phyloP scores from a whole-genome alignment of 2,888 invertebrate genomes.

The Cephus spinipes region DNA sequence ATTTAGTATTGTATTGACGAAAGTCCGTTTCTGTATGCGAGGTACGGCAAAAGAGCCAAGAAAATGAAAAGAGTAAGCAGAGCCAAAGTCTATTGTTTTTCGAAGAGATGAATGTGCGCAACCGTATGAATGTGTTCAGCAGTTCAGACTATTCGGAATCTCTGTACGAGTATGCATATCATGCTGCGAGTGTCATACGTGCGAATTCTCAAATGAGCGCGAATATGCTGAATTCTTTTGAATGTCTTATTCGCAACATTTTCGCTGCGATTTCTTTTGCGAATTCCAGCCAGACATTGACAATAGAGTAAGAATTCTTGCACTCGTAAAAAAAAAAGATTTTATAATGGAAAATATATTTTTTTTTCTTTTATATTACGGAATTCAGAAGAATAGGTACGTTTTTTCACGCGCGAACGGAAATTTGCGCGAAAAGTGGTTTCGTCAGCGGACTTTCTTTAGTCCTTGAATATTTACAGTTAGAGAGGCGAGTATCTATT shows the following conservation, averaged over 20 bases:
- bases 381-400: background rate
- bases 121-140: conserved; percentile 20
- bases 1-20: conserved; percentile 20
- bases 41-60: conserved; percentile 3
- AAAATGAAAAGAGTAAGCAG: background rate
- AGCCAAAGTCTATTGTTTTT: conserved; percentile 37
- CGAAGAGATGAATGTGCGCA: conserved; percentile 40
- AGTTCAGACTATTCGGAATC: background rate
- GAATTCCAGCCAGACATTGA: background rate
- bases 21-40: conserved; percentile 2
- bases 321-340: background rate
- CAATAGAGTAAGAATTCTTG: background rate
- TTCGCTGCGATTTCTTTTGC: background rate
- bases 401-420: background rate
- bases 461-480: background rate
- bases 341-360: background rate
- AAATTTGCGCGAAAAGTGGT: background rate
- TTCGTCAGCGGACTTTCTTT: background rate
- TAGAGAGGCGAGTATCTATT: background rate
- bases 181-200: background rate
- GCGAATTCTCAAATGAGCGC: background rate
- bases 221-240: background rate
- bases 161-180: background rate
- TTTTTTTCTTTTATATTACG: background rate
- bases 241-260: background rate